phyloP scores from a whole-genome alignment of 1,140 invertebrate species.

The Drosophila kanapiae region DNA sequence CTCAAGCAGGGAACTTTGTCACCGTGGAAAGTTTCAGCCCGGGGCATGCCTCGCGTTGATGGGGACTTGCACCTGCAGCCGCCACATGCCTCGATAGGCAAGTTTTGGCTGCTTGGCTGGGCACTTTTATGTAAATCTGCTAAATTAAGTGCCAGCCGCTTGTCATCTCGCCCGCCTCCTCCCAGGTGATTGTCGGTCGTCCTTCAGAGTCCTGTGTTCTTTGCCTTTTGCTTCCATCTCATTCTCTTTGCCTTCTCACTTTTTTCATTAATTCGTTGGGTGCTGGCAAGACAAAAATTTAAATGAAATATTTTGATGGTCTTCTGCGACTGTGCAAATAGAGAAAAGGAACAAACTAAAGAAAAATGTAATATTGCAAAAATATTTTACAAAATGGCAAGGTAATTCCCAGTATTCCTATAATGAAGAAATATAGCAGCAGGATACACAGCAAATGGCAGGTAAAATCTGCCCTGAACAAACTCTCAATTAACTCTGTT shows the following conservation, averaged over 20 bases:
- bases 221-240: conserved; percentile 47
- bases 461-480: conserved; percentile 11
- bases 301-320: conserved; percentile 71
- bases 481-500: conserved; percentile 30
- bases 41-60: conserved; percentile 12
- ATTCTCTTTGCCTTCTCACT: conserved; percentile 28
- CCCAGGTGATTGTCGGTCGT: conserved; percentile 22
- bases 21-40: conserved; percentile 60
- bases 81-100: conserved; percentile 30
- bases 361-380: conserved; percentile 47
- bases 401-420: conserved; percentile 8
- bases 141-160: conserved; percentile 77
- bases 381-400: conserved; percentile 30
- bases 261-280: conserved; percentile 67
- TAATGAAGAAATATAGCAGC: conserved; percentile 6
- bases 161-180: conserved; percentile 29
- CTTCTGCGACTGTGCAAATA: conserved; percentile 36
- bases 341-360: conserved; percentile 12
- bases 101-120: conserved; percentile 24
- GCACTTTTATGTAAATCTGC: conserved; percentile 76
- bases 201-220: conserved; percentile 26
- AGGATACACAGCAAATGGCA: neutral
- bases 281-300: conserved; percentile 59
- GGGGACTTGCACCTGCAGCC: conserved; percentile 64
- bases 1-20: conserved; percentile 64